phyloP scores from a whole-genome alignment of 2,113 vertebrate genomes.

The Thymallus thymallus region DNA sequence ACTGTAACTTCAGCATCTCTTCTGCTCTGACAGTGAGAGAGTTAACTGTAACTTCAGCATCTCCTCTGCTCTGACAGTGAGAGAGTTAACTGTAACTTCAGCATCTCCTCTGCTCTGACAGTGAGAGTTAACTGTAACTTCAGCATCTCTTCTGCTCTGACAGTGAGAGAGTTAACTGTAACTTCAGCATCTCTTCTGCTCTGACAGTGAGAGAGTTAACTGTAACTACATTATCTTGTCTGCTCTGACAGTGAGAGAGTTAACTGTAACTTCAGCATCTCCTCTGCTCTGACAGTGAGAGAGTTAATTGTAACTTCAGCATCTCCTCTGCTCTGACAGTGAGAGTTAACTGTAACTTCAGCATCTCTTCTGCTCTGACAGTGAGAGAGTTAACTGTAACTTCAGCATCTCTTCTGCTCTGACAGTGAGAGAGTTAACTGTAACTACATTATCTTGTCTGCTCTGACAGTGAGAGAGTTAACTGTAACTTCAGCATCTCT shows the following conservation, averaged over 20 bases:
- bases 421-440: too few species aligned
- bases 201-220: too few species aligned
- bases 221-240: too few species aligned
- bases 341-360: slow-evolving; percentile 62
- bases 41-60: slow-evolving; percentile 68
- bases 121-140: slow-evolving; percentile 57
- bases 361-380: slow-evolving; percentile 14
- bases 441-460: too few species aligned
- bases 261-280: slow-evolving; percentile 65
- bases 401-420: too few species aligned
- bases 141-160: too few species aligned
- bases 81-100: slow-evolving; percentile 62
- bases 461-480: slow-evolving; percentile 53
- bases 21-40: slow-evolving; percentile 45
- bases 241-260: slow-evolving; percentile 43
- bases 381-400: slow-evolving; percentile 39
- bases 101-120: slow-evolving; percentile 15
- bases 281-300: slow-evolving; percentile 41
- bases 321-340: slow-evolving; percentile 29
- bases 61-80: slow-evolving; percentile 25
- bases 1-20: slow-evolving; percentile 60
- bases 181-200: too few species aligned
- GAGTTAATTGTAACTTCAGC: slow-evolving; percentile 67
- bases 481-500: slow-evolving; percentile 60
- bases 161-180: too few species aligned